A percentile compares a stretch with the other conserved stretches of the same genome.
Evolutionary conservation across 2,113 vertebrate genomes (phyloP).

Genomic region (Toxostoma redivivum): DNA sequence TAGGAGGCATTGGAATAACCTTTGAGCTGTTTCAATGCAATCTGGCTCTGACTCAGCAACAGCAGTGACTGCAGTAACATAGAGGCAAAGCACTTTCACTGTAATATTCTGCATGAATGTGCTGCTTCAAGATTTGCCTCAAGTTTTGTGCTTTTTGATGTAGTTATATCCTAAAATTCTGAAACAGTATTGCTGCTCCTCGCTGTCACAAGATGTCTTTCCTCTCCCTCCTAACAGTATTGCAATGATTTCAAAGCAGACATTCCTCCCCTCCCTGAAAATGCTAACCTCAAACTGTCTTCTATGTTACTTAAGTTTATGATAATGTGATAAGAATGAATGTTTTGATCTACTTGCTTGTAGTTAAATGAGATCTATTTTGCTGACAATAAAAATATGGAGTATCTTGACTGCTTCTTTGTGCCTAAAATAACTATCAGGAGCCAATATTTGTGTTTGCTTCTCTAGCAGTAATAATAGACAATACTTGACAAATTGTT

Average conservation of each 20-base stretch:
- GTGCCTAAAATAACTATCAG: background rate
- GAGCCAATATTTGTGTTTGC: background rate
- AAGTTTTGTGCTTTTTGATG: background rate
- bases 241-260: background rate
- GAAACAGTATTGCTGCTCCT: background rate
- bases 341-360: slow-evolving; percentile 2
- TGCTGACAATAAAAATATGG: slow-evolving; percentile 28
- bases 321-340: background rate
- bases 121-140: background rate
- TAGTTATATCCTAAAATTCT: background rate
- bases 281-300: background rate
- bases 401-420: background rate
- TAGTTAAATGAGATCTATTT: background rate
- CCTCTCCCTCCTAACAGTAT: background rate
- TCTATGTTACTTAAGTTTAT: background rate
- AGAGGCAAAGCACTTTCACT: background rate
- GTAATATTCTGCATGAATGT: background rate
- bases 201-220: background rate
- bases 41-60: background rate
- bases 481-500: background rate
- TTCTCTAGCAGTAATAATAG: background rate
- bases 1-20: background rate
- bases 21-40: background rate
- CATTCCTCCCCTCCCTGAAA: background rate
- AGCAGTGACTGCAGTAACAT: background rate